Base-by-base conservation (phyloP, 2,113 vertebrate species). In the Daphoenositta chrysoptera region DNA sequence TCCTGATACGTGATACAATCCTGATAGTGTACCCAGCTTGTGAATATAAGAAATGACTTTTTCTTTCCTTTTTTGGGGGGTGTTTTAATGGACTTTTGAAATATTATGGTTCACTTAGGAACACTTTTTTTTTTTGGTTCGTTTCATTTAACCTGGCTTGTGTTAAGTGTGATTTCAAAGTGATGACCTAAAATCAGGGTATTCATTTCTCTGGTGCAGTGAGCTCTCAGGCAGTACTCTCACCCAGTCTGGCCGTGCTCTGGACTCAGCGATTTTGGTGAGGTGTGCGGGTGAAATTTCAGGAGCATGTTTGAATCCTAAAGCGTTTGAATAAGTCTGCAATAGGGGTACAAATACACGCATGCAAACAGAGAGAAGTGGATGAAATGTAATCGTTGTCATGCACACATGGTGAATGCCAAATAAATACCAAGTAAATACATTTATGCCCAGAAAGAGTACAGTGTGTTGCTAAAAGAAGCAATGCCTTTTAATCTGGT, bases 211-310 rank as follows among this genome's bases (percentile, higher is more conserved):
- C 1, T 37, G 31, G n/a, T 20, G 7, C 5, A 7, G 13, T 11
- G 57, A 61, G 9, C 14, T 37, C 28, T 69, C 14, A 10, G 0
- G 0, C 13, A 24, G 11, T 53, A 44, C 6, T 8, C 16, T 16
- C 16, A 2, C 8, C 44, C 11, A 7, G 40, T 7, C 30, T 63
- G 45, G 77, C n/a, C 40, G 42, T 10, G 28, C 80, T 69, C 40
- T 33, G n/a, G 71, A 20, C n/a, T 5, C 27, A 50, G 3, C 0
- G 0, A 10, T 20, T 57, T 57, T 45, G 7, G 37, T 53, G 50
- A 61, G 50, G 27, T 2, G 1, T 22, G 13, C 31, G n/a, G 35
- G 24, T 70, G 68, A 82, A 33, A 21, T 42, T n/a, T 35, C 17
- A 17, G 87, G 20, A 70, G 8, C 31, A 6, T 3, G 18, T 77